Evolutionary conservation across 2,113 vertebrate genomes (phyloP).

Genomic region (Saimiri boliviensis): DNA sequence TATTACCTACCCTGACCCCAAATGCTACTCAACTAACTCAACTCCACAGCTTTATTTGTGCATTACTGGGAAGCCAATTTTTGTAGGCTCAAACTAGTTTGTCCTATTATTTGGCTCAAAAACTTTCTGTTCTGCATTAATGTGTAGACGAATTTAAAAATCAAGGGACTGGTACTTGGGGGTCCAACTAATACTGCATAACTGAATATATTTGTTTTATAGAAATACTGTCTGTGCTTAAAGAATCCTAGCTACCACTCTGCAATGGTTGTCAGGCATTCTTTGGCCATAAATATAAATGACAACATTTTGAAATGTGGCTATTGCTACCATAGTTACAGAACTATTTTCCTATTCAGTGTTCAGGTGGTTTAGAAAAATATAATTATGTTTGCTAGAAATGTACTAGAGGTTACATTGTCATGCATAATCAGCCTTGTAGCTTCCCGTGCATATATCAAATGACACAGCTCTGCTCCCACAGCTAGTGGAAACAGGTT

Average conservation of each 20-base stretch:
- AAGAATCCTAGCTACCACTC: conserved; percentile 46
- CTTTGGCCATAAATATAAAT: conserved; percentile 71
- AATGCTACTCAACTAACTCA: conserved; percentile 18
- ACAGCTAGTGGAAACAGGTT: conserved; percentile 55
- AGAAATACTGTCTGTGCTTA: conserved; percentile 50
- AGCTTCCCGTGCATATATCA: conserved; percentile 50
- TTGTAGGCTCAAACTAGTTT: conserved; percentile 32
- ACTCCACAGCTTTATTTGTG: not conserved
- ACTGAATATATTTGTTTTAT: conserved; percentile 59
- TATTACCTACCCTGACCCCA: conserved; percentile 7
- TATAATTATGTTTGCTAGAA: conserved; percentile 72
- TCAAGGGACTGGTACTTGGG: not conserved
- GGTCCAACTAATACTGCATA: conserved; percentile 33
- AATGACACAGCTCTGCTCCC: conserved; percentile 53
- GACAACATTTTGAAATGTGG: conserved; percentile 73
- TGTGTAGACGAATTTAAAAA: not conserved
- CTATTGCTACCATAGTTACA: conserved; percentile 76
- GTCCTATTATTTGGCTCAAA: conserved; percentile 44
- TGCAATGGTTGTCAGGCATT: conserved; percentile 67
- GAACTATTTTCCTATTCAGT: conserved; percentile 71
- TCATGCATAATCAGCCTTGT: conserved; percentile 62
- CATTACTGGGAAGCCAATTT: not conserved
- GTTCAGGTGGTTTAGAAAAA: conserved; percentile 74
- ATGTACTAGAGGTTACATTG: conserved; percentile 68
- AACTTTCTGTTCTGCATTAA: conserved; percentile 54